These are phyloP conservation scores for Leucoraja ocellata DNA, from an alignment of 2,797 vertebrate genomes.

Conservation along the genomic window DNA sequence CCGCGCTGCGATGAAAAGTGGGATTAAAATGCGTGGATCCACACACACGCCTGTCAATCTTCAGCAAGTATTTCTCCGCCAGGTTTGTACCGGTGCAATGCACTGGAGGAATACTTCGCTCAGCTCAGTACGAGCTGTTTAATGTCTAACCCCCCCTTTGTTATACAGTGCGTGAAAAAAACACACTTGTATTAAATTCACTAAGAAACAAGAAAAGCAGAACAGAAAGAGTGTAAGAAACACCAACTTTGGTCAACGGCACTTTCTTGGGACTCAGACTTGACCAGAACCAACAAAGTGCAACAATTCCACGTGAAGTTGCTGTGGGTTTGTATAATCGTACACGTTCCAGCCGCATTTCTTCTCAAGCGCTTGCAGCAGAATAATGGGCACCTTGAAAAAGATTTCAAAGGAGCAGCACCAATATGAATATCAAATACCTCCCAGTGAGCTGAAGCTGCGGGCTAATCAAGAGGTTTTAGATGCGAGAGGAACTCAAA, in stretches of 20 bases:
- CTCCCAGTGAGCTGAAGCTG: background rate
- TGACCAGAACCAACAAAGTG: background rate
- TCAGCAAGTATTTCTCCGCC: background rate
- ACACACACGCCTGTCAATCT: constrained; percentile 7
- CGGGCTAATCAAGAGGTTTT: background rate
- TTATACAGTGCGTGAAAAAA: background rate
- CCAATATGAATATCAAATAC: background rate
- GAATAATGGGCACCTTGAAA: background rate
- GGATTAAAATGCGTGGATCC: background rate
- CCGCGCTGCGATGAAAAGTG: background rate
- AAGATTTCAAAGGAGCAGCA: background rate
- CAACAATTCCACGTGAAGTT: background rate
- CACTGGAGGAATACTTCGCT: background rate
- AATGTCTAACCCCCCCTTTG: background rate
- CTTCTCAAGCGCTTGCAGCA: background rate
- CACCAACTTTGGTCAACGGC: background rate
- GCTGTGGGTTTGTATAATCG: background rate
- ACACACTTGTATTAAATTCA: background rate
- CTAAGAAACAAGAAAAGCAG: background rate
- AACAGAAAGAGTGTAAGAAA: background rate
- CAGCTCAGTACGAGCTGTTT: background rate
- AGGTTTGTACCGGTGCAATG: background rate
- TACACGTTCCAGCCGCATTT: background rate
- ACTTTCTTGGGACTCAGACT: background rate
- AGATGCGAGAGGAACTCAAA: constrained; percentile 20